These are phyloP conservation scores for Parazoanthus darwini DNA, from an alignment of 92 coral and sea anemone species.

Conservation along the genomic window DNA sequence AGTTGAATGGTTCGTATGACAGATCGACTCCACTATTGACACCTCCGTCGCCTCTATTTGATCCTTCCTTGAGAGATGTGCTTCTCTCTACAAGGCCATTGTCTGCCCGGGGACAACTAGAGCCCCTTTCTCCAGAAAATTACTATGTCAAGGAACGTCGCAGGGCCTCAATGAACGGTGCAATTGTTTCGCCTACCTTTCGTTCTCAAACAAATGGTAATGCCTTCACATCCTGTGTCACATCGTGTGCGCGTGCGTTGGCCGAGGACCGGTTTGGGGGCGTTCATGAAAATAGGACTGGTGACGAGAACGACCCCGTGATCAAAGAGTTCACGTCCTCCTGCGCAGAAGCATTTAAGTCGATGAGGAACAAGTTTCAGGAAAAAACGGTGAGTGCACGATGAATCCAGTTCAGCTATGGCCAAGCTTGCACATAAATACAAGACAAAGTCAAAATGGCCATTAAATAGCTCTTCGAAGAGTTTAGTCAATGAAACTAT, in stretches of 20 bases:
- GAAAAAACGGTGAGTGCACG: conserved; percentile 22
- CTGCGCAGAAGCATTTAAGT: conserved; percentile 20
- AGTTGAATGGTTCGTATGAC: background rate
- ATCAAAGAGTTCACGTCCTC: conserved; percentile 20
- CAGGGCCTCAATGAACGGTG: conserved; percentile 21
- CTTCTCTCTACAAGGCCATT: conserved; percentile 4
- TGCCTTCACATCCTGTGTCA: background rate
- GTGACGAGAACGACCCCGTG: background rate
- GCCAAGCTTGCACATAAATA: no score
- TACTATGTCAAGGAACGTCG: background rate
- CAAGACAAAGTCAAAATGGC: no score
- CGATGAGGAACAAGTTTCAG: background rate
- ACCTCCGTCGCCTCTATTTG: conserved; percentile 4
- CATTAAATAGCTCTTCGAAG: no score
- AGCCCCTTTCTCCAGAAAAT: conserved; percentile 12
- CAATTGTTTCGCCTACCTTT: background rate
- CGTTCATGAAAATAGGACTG: background rate
- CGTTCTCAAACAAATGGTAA: background rate
- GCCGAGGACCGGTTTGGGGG: background rate
- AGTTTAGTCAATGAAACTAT: no score
- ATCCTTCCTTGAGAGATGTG: background rate
- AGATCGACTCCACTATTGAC: conserved; percentile 32
- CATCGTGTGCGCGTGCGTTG: background rate
- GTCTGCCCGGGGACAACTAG: conserved; percentile 27
- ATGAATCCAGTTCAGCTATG: no score